Evolutionary conservation across 2,113 vertebrate genomes (phyloP).

Genomic region (Pachypanchax playfairii): DNA sequence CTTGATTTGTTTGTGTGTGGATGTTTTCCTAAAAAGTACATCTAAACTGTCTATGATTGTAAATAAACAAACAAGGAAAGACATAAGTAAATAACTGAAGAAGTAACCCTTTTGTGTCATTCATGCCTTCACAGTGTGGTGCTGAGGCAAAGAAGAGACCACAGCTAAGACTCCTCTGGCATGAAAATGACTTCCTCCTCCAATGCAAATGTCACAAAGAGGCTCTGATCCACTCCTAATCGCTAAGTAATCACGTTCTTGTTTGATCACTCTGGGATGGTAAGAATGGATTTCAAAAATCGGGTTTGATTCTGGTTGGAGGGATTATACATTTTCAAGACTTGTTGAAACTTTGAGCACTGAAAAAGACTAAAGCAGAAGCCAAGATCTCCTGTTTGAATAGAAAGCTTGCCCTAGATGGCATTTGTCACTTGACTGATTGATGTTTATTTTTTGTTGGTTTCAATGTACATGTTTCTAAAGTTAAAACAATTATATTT

Average conservation of each 20-base stretch:
- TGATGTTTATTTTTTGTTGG: neutral
- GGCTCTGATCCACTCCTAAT: constrained; percentile 72
- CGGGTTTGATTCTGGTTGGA: constrained; percentile 41
- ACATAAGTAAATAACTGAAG: constrained; percentile 35
- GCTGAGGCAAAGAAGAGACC: constrained; percentile 7
- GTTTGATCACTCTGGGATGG: constrained; percentile 67
- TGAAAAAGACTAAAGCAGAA: constrained; percentile 9
- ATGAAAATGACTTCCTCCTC: constrained; percentile 52
- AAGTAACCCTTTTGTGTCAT: constrained; percentile 31
- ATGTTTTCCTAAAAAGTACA: constrained; percentile 1
- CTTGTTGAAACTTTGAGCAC: constrained; percentile 39
- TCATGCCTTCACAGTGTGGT: constrained; percentile 5
- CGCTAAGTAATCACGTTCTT: constrained; percentile 67
- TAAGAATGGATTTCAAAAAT: constrained; percentile 68
- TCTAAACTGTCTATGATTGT: constrained; percentile 4
- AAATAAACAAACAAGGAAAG: constrained; percentile 27
- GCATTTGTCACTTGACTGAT: neutral
- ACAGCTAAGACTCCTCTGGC: constrained; percentile 46
- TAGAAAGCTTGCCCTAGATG: constrained; percentile 27
- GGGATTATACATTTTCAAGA: constrained; percentile 50
- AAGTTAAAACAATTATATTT: neutral
- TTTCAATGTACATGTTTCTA: neutral
- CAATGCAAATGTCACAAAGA: constrained; percentile 70
- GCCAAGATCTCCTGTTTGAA: neutral
- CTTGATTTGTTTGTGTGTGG: constrained; percentile 2